These are phyloP conservation scores for Intellagama lesueurii DNA, from an alignment of 2,797 vertebrate genomes.

Conservation along the genomic window DNA sequence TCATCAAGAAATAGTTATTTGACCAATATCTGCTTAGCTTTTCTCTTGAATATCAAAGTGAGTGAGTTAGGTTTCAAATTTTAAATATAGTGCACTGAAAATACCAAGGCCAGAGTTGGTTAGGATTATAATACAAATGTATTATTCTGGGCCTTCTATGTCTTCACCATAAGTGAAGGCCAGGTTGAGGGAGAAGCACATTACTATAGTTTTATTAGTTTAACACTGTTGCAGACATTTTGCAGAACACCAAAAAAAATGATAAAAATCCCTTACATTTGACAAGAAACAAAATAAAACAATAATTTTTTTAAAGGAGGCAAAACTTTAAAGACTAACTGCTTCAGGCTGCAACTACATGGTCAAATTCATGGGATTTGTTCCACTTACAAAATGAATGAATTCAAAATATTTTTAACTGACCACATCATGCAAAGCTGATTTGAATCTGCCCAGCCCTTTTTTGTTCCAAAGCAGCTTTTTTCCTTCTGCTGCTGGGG, in stretches of 20 bases:
- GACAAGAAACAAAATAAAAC: too few species aligned
- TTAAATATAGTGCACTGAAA: neutral
- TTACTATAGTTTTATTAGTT: neutral
- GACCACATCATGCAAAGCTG: too few species aligned
- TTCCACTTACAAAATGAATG: too few species aligned
- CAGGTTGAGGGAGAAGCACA: neutral
- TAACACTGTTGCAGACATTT: neutral
- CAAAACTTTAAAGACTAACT: too few species aligned
- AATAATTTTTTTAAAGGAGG: too few species aligned
- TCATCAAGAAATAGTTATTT: conserved; percentile 27
- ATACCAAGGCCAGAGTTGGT: neutral
- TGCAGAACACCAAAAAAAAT: neutral
- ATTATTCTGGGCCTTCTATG: neutral
- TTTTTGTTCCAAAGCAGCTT: too few species aligned
- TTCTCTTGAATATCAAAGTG: neutral
- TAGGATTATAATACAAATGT: neutral
- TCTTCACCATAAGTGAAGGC: neutral
- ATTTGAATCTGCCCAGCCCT: too few species aligned
- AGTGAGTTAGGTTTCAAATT: neutral
- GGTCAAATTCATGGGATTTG: too few species aligned
- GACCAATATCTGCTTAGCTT: neutral
- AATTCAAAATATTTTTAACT: too few species aligned
- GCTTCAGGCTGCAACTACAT: too few species aligned
- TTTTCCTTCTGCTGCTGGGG: too few species aligned
- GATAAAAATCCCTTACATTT: neutral